A percentile compares a stretch with the other conserved stretches of the same genome.
phyloP scores from a whole-genome alignment of 2,797 vertebrate genomes.

The Phylloscopus collybita region DNA sequence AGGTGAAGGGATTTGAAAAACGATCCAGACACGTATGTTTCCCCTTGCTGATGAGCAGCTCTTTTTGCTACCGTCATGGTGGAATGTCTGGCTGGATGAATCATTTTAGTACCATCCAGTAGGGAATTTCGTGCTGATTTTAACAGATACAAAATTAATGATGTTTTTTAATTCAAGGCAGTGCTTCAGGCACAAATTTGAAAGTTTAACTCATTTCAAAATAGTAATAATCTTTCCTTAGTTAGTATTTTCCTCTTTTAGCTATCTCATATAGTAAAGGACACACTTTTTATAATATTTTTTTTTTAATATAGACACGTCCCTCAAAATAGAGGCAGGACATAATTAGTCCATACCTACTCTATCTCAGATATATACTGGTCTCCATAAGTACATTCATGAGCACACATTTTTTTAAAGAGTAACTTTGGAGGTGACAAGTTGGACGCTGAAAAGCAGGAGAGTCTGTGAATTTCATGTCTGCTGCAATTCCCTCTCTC shows the following conservation, averaged over 20 bases:
- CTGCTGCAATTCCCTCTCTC: background rate
- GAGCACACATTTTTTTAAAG: background rate
- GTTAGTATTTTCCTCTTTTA: background rate
- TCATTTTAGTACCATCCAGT: background rate
- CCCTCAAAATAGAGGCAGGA: background rate
- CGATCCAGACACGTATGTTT: background rate
- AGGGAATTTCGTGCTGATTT: background rate
- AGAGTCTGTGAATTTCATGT: background rate
- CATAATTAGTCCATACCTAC: background rate
- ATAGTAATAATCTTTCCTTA: background rate
- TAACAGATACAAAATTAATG: background rate
- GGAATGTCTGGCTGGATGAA: background rate
- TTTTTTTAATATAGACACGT: background rate
- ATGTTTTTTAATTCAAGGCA: background rate
- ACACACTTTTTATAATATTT: rapidly evolving
- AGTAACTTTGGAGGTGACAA: background rate
- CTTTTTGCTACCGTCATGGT: background rate
- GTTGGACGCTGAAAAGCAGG: background rate
- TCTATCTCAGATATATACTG: background rate
- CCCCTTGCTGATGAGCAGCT: background rate
- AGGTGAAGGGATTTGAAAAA: background rate
- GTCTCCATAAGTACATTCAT: background rate
- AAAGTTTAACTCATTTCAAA: background rate
- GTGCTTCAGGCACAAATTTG: background rate
- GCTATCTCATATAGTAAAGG: background rate